Evolutionary conservation across 2,888 invertebrate species (phyloP), one percentile per base, ranked within the genome.

Genomic region (Masnerella sp.): DNA sequence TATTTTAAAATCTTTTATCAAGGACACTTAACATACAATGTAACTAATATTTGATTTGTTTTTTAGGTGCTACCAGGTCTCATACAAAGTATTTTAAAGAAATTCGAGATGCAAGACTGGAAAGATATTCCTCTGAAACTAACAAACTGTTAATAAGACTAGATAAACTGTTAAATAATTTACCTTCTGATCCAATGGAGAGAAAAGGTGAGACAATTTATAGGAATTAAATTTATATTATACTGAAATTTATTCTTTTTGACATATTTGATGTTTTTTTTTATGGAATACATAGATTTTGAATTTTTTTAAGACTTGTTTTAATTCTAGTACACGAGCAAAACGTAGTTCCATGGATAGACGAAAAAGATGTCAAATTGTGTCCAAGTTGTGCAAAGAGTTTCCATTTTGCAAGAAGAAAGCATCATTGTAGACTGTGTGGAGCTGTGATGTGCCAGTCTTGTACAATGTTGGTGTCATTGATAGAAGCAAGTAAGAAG

Each of bases 351-450:
- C 93, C 95, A 25, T 99, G 99, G 99, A 89, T 96, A 40, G 96
- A 97, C 82, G 99, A 99, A 28, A 92, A 92, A 45, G 94, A 94
- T 56, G 97, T 97, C 0, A 94, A 93, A 74, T 88, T 96, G 5
- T 99, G 99, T 86, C 96, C 97, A 0, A 94, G 92, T 77, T 99
- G 99, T 89, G 95, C 96, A 0, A 93, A 93, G 83, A 90, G 92
- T 42, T 99, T 99, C 88, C 94, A 94, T 81, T 88, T 97, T 64
- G 93, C 96, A 0, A 90, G 96, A 67, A 90, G 99, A 76, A 95
- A 97, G 86, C 99, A 99, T 88, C 99, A 99, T 88, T 99, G 99
- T 84, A 90, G 98, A 73, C 90, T 99, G 2, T 99, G 96, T 86
- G 98, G 98, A 0, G 94, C 95, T 62, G 93, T 98, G 70, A 93